A percentile compares a stretch with the other conserved stretches of the same genome.
These are phyloP conservation scores for Urocyon cinereoargenteus DNA, from an alignment of 2,797 vertebrate species.

Conservation along the genomic window DNA sequence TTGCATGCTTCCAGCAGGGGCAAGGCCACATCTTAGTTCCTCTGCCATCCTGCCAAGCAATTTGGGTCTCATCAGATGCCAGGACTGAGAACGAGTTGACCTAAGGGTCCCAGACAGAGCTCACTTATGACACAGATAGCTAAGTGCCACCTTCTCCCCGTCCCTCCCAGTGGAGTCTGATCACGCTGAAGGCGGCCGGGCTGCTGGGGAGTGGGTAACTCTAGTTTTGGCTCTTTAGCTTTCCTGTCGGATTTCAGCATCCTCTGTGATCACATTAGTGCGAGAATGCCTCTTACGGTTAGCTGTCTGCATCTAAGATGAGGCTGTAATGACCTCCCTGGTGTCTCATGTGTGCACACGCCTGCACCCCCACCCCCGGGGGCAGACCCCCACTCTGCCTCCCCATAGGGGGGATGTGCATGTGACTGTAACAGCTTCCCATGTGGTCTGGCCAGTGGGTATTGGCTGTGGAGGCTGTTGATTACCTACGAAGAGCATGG, in stretches of 20 bases:
- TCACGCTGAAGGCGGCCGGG: neutral
- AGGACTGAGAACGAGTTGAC: neutral
- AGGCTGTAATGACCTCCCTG: conserved; percentile 60
- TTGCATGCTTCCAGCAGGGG: neutral
- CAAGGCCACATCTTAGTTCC: neutral
- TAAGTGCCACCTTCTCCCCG: neutral
- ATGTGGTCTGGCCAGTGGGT: neutral
- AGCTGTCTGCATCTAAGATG: conserved; percentile 44
- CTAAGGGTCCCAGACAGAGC: conserved; percentile 14
- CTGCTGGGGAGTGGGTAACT: neutral
- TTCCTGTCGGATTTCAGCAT: conserved; percentile 44
- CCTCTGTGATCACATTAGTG: conserved; percentile 15
- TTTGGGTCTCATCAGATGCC: neutral
- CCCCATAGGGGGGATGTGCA: neutral
- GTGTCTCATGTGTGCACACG: neutral
- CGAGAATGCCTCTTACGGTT: neutral
- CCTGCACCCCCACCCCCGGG: neutral
- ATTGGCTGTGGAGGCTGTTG: neutral
- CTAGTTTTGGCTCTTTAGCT: conserved; percentile 22
- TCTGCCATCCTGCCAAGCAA: neutral
- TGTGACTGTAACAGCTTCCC: neutral
- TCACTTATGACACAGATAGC: conserved; percentile 9
- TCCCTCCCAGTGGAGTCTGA: neutral
- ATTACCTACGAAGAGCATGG: neutral
- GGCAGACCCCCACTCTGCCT: neutral